Evolutionary conservation across 2,113 vertebrate species (phyloP).

Genomic region (Atractosteus spatula): DNA sequence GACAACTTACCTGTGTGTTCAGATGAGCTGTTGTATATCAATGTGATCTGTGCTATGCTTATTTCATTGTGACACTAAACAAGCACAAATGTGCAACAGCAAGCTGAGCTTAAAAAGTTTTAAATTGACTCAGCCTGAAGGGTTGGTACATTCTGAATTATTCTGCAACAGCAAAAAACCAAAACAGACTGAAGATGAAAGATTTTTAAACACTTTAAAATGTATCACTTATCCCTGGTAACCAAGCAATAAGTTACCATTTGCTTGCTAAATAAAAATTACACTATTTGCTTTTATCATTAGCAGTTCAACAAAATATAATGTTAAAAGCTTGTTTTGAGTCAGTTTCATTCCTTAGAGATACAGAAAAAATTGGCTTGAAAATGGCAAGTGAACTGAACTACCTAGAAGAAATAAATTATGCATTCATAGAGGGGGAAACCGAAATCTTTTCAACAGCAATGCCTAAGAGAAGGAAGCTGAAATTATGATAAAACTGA

Average conservation of each 20-base stretch:
- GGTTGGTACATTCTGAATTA: constrained; percentile 69
- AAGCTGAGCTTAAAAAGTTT: constrained; percentile 56
- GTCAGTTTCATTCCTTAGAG: constrained; percentile 26
- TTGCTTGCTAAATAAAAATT: constrained; percentile 42
- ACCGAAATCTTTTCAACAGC: constrained; percentile 56
- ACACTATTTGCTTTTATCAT: constrained; percentile 47
- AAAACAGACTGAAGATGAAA: constrained; percentile 51
- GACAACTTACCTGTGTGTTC: too few species aligned
- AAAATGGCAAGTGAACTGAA: constrained; percentile 46
- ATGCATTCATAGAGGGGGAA: constrained; percentile 65
- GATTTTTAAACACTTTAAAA: constrained; percentile 52
- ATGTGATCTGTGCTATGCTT: constrained; percentile 59
- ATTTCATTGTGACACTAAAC: constrained; percentile 74
- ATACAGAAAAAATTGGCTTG: constrained; percentile 35
- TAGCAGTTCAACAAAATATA: constrained; percentile 57
- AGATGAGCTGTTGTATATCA: too few species aligned
- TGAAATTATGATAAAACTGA: constrained; percentile 62
- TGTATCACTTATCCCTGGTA: constrained; percentile 44
- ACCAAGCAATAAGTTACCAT: constrained; percentile 53
- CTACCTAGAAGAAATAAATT: constrained; percentile 70
- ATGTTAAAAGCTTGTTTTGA: constrained; percentile 33
- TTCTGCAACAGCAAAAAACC: constrained; percentile 34
- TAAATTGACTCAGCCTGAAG: constrained; percentile 65
- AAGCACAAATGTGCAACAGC: constrained; percentile 47
- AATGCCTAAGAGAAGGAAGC: constrained; percentile 64